Evolutionary conservation across 2,113 vertebrate genomes (phyloP), one percentile per base, ranked within the genome.

Genomic region (Petromus typicus): DNA sequence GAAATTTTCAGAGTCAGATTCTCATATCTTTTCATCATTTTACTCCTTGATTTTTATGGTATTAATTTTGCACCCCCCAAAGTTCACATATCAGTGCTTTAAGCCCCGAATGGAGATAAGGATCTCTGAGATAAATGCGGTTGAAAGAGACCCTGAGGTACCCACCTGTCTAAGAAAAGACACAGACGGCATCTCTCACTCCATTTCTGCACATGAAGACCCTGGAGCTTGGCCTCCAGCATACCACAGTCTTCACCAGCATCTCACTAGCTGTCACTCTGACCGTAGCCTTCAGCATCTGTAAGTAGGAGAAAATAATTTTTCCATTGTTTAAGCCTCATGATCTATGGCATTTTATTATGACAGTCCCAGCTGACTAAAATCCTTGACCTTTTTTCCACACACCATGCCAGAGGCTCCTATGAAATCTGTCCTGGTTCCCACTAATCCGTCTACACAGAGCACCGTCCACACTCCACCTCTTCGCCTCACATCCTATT

Each of bases 351-450:
- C 40, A 48, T 83, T 92, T 66, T 81, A 37, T 66, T 59, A n/a
- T 37, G 18, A 8, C n/a, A 83, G 25, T 64, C 32, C 20, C n/a
- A 40, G 34, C 7, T 82, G 30, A 56, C 37, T 75, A 43, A 79
- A 57, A 23, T 7, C 37, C 57, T 64, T 91, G n/a, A 27, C 14
- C 82, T 87, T 25, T 27, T 14, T 88, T 37, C 10, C 7, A 12
- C 7, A 14, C 10, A 7, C 2, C 27, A 2, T 12, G 13, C 12
- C 18, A 7, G 7, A 79, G 59, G 13, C 32, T 2, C 10, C 64
- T 17, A 0, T 45, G 7, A 90, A 63, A 67, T 37, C 76, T 54
- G 37, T 17, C 89, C 78, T 71, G 32, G 34, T 37, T 78, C 75
- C 66, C 7, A 37, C 25, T 82, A 73, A 27, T 61, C 13, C 16